Base-by-base conservation (phyloP, 37 sponge, comb jelly and placozoan genomes). In the Mnemiopsis leidyi region DNA sequence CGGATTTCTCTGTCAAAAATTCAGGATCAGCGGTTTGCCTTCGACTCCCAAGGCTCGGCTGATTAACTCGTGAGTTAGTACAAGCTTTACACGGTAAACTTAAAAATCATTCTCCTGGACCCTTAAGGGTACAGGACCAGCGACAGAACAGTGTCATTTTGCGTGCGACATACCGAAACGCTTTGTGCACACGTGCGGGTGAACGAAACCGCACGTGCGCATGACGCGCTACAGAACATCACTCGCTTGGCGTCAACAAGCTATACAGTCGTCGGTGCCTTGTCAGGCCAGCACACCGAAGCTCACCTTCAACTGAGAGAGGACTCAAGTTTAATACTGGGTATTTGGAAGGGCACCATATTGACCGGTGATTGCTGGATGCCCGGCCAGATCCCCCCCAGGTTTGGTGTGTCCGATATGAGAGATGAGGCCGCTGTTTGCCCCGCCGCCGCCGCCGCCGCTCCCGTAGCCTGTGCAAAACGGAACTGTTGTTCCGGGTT, bases 401-500 rank as follows among this genome's bases (percentile, higher is more conserved):
- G 75, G 30, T 28, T 71, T 71, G 75, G 75, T 28, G 30, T 48
- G 61, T 48, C 61, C 61, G 61, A 48, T 48, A 48, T 48, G 61
- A 48, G 61, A 48, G 61, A 48, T 48, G 61, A 48, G 61, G 61
- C 75, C 30, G 73, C 73, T 69, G 29, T 25, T 28, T 21, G 73
- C 73, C 29, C 28, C 73, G 28, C 73, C 73, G 73, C 73, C 73
- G 29, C 73, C 29, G 73, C 73, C 73, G 73, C 73, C 37, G 82
- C 82, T 32, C 37, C 82, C 82, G 82, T 35, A 32, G 82, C 82
- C 38, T 32, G 36, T 36, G 82, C 82, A 79, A 79, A 79, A 79
- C 82, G 82, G 82, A 79, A 79, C 36, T 79, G 82, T 35, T 79
- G 82, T 79, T 79, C 37, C 37, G 82, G 82, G 37, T 79, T 79